Conservation (phyloP, 2,113 vertebrate genomes). For the Propithecus coquereli region DNA sequence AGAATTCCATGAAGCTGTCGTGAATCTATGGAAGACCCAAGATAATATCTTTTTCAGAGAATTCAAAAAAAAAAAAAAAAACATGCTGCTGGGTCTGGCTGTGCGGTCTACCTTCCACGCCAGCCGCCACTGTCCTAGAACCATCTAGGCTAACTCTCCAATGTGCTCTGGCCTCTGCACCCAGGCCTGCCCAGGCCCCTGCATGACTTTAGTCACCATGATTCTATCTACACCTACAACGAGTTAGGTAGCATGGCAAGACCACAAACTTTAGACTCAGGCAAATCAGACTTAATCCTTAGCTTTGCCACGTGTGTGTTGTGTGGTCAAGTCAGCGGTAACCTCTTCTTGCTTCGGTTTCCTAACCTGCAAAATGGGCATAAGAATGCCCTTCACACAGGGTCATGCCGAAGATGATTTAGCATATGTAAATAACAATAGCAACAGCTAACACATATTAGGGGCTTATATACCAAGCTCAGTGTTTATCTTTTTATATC, state of each 20-base stretch:
- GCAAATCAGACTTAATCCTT: neutral
- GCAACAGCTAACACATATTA: no score
- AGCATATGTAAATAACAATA: neutral
- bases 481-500: rapidly evolving
- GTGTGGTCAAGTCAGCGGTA: neutral
- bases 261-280: neutral
- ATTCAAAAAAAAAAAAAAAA: neutral
- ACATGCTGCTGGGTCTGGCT: rapidly evolving
- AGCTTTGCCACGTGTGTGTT: neutral
- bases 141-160: neutral
- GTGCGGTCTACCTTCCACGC: rapidly evolving
- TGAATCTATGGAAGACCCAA: neutral
- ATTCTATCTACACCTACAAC: neutral
- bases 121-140: rapidly evolving
- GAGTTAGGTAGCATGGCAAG: neutral
- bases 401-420: neutral
- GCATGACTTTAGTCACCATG: neutral
- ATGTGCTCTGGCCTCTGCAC: neutral
- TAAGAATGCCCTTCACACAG: neutral
- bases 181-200: neutral
- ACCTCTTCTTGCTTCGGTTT: neutral
- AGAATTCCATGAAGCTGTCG: neutral
- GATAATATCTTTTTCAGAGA: neutral
- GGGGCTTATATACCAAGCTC: neutral
- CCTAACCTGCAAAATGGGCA: neutral